Evolutionary conservation across 1,140 invertebrate species (phyloP).

Genomic region (Ceratina japonica): DNA sequence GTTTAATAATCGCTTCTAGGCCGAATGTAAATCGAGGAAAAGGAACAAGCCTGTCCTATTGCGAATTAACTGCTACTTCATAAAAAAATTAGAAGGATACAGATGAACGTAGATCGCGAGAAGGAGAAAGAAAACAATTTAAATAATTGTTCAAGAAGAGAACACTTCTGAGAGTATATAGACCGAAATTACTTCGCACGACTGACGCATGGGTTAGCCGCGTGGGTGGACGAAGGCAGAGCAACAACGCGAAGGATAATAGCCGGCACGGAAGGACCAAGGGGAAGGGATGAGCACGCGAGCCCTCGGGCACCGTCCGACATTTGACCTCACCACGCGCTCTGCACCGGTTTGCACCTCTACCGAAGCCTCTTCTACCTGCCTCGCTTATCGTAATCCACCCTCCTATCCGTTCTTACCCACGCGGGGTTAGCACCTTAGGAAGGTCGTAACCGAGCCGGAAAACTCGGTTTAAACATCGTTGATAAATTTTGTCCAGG

Average conservation of each 20-base stretch:
- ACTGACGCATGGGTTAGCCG: constrained; percentile 44
- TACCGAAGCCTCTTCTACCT: constrained; percentile 53
- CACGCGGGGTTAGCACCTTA: too few species aligned
- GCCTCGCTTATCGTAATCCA: constrained; percentile 45
- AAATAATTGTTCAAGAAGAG: too few species aligned
- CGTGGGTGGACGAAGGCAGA: constrained; percentile 51
- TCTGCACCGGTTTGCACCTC: constrained; percentile 62
- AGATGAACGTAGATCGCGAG: too few species aligned
- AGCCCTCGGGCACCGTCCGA: constrained; percentile 76
- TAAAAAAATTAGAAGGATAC: too few species aligned
- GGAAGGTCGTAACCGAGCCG: too few species aligned
- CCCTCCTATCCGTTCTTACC: constrained; percentile 14
- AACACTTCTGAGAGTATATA: background rate
- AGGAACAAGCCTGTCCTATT: too few species aligned
- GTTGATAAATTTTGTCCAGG: too few species aligned
- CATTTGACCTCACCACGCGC: constrained; percentile 77
- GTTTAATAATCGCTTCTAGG: too few species aligned
- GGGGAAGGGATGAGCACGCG: constrained; percentile 72
- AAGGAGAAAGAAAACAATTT: too few species aligned
- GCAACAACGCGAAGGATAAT: constrained; percentile 47
- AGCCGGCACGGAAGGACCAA: constrained; percentile 40
- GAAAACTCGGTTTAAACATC: too few species aligned
- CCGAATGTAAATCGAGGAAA: too few species aligned
- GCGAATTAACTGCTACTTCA: too few species aligned
- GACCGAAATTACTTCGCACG: background rate